Percentiles rank a stretch among this genome's conserved stretches.
Evolutionary conservation across 2,888 invertebrate species (phyloP).

Genomic region (Tetrapedia diversipes): DNA sequence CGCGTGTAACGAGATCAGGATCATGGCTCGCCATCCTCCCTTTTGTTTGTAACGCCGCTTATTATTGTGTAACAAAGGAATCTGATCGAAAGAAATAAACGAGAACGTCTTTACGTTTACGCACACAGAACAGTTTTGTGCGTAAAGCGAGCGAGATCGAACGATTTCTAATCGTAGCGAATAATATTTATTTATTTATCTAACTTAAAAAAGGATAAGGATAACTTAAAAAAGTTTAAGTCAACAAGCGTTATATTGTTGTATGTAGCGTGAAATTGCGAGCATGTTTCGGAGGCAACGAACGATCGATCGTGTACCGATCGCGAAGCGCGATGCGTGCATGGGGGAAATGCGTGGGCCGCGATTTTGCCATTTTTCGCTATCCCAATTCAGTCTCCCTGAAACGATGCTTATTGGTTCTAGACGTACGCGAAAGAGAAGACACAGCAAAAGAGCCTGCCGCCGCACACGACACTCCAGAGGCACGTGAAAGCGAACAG

Average conservation of each 20-base stretch:
- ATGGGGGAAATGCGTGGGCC: neutral
- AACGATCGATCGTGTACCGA: neutral
- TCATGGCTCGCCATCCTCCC: slow-evolving; percentile 9
- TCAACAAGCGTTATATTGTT: no score
- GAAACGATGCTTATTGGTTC: slow-evolving; percentile 58
- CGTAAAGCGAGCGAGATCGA: no score
- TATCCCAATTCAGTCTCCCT: slow-evolving; percentile 16
- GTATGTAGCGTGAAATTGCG: neutral
- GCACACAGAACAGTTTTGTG: no score
- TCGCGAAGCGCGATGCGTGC: neutral
- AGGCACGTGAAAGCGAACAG: slow-evolving; percentile 88
- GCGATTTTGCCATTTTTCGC: slow-evolving; percentile 18
- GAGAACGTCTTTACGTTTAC: no score
- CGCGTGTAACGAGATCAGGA: slow-evolving; percentile 8
- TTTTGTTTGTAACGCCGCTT: neutral
- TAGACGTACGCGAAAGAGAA: slow-evolving; percentile 83
- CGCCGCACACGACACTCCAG: slow-evolving; percentile 91
- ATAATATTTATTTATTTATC: no score
- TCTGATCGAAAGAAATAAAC: slow-evolving; percentile 11
- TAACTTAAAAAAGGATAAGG: no score
- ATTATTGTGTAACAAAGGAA: slow-evolving; percentile 23
- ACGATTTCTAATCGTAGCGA: no score
- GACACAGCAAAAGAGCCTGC: slow-evolving; percentile 85
- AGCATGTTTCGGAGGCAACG: neutral
- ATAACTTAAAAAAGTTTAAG: no score